Evolutionary conservation across 2,797 vertebrate genomes (phyloP), one percentile per base, ranked within the genome.

Genomic region (Artibeus lituratus): DNA sequence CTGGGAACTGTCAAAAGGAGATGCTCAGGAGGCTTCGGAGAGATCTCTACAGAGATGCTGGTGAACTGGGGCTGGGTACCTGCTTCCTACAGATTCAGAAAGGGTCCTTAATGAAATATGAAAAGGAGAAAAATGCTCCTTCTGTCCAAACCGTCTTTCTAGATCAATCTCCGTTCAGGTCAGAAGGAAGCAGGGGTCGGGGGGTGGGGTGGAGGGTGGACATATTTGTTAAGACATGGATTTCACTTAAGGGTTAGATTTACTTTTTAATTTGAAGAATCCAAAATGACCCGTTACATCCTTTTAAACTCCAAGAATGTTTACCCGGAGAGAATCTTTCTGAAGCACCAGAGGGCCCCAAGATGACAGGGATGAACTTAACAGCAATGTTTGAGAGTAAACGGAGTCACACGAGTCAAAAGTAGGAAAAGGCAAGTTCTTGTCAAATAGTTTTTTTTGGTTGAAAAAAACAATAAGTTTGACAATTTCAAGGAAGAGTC

Each of bases 1-100:
- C 93, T 95, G 96, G 97, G 95, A 93, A 76, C 95, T 55, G 72
- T 96, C 97, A 96, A 84, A 95, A 94, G 94, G 81, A 93, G 89
- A 7, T 0, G 94, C 77, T 35, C 1, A 85, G 73, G 77, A 83
- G 74, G 37, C 96, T 96, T 95, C 70, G 65, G 86, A 89, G 77
- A 96, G 76, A n/a, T 49, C 93, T 11, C 90, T 72, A 74, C 94
- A 95, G 37, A 94, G 65, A 70, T 7, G 49, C 82, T 91, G 87
- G 94, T 96, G 0, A 91, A 10, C 67, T 22, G 35, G 62, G 32
- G 19, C 55, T 10, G 37, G 84, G 87, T 49, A 55, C 4, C 22
- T 4, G 85, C 93, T 96, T 96, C 82, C 78, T 90, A 51, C 39
- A 6, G 93, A 87, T 82, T 85, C 93, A 78, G 72, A 96, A 89